Evolutionary conservation across 2,113 vertebrate species (phyloP), one percentile per base, ranked within the genome.

Genomic region (Callipepla californica): DNA sequence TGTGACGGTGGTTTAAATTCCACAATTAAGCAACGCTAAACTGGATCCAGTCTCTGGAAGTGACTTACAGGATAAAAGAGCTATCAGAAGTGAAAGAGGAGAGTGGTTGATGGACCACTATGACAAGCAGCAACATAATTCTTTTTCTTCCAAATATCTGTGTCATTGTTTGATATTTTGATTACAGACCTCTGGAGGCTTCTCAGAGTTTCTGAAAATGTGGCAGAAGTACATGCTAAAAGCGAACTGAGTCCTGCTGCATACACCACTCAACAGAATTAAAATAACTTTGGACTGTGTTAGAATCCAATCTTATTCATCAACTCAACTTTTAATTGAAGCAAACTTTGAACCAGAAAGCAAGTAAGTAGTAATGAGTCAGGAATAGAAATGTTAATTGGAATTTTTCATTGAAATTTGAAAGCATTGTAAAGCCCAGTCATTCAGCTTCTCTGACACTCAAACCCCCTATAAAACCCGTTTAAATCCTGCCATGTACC

Each of bases 171-270:
- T 82, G 25, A 57, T 95, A 85, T 94, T 93, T 93, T 83, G 58
- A 73, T 85, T 92, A 25, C 45, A 76, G 45, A 65, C 67, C 44
- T 90, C 63, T 57, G 11, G 44, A 80, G 59, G 12, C 20, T 65
- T 92, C 82, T 85, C 11, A 73, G 91, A 85, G 32, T 82, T 87
- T 85, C 82, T 80, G 62, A 82, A 90, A 93, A 65, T 44, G 18
- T 69, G 81, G 25, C 5, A 76, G 87, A 87, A 73, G 34, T 38
- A 72, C 21, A 76, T 30, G 7, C 76, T 68, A 79, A 75, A 26
- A 66, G 13, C 26, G 80, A 80, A 48, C 7, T 28, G 47, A n/a
- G 8, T 47, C 30, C 42, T 45, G n/a, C 34, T 68, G 32, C 25
- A 47, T 79, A 78, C 1, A n/a, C 10, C 19, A 80, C 34, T 9